phyloP scores from a whole-genome alignment of 2,113 vertebrate genomes.

The Zeus faber region DNA sequence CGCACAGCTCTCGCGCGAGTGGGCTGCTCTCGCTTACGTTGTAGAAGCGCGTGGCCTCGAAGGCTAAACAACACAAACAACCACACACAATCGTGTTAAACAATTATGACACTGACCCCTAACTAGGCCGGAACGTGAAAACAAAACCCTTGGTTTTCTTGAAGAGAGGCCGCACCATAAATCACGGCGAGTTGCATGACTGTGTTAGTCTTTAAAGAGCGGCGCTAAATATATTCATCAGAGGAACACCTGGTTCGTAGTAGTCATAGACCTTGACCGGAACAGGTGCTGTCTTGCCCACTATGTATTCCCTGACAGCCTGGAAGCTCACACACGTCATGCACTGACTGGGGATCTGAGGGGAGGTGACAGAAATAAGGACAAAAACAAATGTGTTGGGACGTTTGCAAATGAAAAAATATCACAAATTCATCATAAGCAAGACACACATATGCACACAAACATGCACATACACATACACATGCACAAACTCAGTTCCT shows the following conservation, averaged over 20 bases:
- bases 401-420: background rate
- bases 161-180: too few relatives aligned
- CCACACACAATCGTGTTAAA: background rate
- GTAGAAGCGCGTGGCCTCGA: constrained; percentile 92
- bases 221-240: constrained; percentile 42
- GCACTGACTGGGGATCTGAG: constrained; percentile 89
- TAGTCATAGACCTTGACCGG: constrained; percentile 92
- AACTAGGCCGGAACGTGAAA: constrained; percentile 9
- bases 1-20: constrained; percentile 85
- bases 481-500: background rate
- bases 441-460: background rate
- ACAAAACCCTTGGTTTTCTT: too few relatives aligned
- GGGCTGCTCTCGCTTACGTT: constrained; percentile 88
- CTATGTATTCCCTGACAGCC: constrained; percentile 86
- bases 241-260: constrained; percentile 87
- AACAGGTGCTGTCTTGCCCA: constrained; percentile 90
- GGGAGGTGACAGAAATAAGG: constrained; percentile 11
- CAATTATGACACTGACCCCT: constrained; percentile 27
- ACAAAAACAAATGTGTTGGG: background rate
- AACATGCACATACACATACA: constrained; percentile 1
- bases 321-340: constrained; percentile 89
- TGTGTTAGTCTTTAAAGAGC: constrained; percentile 28
- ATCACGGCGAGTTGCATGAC: too few relatives aligned
- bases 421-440: background rate
- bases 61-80: constrained; percentile 72